Percentiles rank a stretch among this genome's conserved stretches.
Evolutionary conservation across 2,888 invertebrate genomes (phyloP).

Genomic region (Keiferia lycopersicella): DNA sequence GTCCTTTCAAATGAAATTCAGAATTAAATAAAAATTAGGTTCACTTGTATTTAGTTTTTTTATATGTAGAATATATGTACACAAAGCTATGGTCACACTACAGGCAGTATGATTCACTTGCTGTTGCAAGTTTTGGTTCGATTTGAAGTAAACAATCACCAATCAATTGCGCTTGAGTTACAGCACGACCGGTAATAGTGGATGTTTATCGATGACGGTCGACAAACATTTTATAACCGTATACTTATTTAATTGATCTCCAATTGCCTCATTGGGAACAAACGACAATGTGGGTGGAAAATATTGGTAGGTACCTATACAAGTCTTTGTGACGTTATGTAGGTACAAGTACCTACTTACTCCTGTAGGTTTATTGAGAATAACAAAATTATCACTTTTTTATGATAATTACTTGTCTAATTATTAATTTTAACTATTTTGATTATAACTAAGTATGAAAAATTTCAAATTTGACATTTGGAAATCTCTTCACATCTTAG

Average conservation of each 20-base stretch:
- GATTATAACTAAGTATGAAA: too few species aligned
- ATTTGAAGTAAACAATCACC: conserved; percentile 76
- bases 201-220: conserved; percentile 74
- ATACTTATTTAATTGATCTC: conserved; percentile 76
- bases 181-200: conserved; percentile 68
- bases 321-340: conserved; percentile 43
- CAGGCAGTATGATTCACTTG: conserved; percentile 67
- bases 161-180: conserved; percentile 76
- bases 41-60: too few species aligned
- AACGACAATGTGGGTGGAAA: conserved; percentile 58
- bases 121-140: conserved; percentile 67
- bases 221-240: conserved; percentile 73
- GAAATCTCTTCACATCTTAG: too few species aligned
- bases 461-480: too few species aligned
- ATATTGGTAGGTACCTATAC: conserved; percentile 37
- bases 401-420: too few species aligned
- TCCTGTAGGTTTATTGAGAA: background rate
- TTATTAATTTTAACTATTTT: too few species aligned
- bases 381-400: too few species aligned
- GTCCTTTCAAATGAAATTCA: too few species aligned
- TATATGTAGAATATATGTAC: background rate
- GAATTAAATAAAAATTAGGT: too few species aligned
- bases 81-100: conserved; percentile 45
- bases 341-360: background rate
- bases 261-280: conserved; percentile 57